A percentile compares a stretch with the other conserved stretches of the same genome.
These are phyloP conservation scores for Pelvicachromis taeniatus DNA, from an alignment of 2,113 vertebrate species.

Conservation along the genomic window DNA sequence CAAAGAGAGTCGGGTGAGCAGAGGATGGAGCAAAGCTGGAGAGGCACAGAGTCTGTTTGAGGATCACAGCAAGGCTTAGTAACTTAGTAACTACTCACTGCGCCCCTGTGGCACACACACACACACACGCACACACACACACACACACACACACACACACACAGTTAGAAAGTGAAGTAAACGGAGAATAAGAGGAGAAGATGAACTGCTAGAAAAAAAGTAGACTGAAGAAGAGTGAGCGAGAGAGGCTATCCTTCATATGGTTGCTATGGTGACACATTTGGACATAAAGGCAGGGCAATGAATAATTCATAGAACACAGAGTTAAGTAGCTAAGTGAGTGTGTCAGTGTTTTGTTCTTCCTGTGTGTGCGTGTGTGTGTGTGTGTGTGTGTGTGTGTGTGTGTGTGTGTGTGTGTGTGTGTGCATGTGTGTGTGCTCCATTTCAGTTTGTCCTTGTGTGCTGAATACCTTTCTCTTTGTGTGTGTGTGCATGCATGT, in stretches of 20 bases:
- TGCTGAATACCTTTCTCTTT: not conserved
- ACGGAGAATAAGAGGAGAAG: not conserved
- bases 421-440: not conserved
- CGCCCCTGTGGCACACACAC: not conserved
- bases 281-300: constrained; percentile 38
- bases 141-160: not conserved
- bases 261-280: constrained; percentile 47
- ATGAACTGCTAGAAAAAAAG: not conserved
- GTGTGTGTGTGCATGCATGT: not conserved
- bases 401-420: too few relatives aligned
- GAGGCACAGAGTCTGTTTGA: not conserved
- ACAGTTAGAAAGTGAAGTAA: not conserved
- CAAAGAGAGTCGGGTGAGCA: not conserved
- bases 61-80: constrained; percentile 10
- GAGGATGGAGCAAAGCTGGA: not conserved
- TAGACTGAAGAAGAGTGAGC: not conserved
- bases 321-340: constrained; percentile 5
- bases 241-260: constrained; percentile 33
- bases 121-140: not conserved
- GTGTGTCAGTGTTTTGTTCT: not conserved
- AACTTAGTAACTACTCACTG: not conserved
- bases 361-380: not conserved
- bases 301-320: constrained; percentile 48
- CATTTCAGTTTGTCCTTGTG: not conserved
- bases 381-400: too few relatives aligned